phyloP scores from a whole-genome alignment of 1,140 invertebrate genomes.

The Tetramorium parvispinum region DNA sequence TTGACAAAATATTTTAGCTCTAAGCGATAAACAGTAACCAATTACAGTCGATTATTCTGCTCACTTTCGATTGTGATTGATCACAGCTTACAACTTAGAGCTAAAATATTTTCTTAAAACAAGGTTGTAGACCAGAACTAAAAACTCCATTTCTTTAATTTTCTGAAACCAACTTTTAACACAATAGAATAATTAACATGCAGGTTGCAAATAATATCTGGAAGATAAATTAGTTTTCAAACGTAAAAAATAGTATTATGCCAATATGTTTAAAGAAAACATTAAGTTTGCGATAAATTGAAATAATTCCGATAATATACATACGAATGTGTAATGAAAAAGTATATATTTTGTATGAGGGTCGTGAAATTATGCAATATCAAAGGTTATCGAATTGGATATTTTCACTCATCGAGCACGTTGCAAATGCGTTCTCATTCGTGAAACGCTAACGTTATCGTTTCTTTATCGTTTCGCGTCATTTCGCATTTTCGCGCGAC shows the following conservation, averaged over 20 bases:
- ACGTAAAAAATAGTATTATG: background rate
- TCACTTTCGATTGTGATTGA: no score
- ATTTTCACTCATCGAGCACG: background rate
- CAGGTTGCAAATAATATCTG: background rate
- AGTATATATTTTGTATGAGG: background rate
- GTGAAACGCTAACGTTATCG: background rate
- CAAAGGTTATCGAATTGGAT: conserved; percentile 36
- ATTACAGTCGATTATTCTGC: no score
- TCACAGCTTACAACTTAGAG: no score
- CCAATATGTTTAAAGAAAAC: background rate
- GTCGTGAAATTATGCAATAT: conserved; percentile 29
- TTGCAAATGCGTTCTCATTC: background rate
- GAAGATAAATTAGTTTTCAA: background rate
- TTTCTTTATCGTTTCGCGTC: background rate
- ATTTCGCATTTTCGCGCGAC: background rate
- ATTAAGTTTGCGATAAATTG: background rate
- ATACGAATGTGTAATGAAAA: background rate
- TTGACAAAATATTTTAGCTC: no score
- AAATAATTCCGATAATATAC: background rate
- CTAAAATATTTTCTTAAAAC: no score
- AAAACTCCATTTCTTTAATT: background rate
- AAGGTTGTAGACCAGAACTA: background rate
- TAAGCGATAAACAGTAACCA: no score
- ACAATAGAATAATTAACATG: background rate
- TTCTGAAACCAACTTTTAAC: background rate